phyloP scores from a whole-genome alignment of 2,888 invertebrate species.

The Loripinus fragilis region DNA sequence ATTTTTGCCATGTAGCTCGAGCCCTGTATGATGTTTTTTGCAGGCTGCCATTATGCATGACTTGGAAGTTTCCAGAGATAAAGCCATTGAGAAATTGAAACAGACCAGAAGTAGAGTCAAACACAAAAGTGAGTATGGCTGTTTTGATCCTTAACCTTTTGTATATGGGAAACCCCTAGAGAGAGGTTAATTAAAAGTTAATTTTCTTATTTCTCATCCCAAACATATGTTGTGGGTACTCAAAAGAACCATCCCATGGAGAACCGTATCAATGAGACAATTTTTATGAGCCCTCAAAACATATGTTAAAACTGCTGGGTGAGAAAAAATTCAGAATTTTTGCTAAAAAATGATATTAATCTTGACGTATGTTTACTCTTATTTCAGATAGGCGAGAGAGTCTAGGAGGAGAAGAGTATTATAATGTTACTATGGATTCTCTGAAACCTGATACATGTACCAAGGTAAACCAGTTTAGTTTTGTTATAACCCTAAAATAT shows the following conservation, averaged over 20 bases:
- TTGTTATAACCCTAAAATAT: no score
- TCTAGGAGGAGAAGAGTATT: constrained; percentile 62
- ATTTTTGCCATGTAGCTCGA: no score
- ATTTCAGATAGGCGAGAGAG: constrained; percentile 28
- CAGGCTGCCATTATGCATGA: constrained; percentile 60
- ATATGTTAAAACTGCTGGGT: no score
- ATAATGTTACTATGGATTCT: constrained; percentile 63
- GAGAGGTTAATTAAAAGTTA: no score
- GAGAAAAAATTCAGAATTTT: no score
- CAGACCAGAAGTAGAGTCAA: constrained; percentile 36
- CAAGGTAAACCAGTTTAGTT: constrained; percentile 50
- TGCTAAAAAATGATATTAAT: no score
- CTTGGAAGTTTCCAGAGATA: constrained; percentile 52
- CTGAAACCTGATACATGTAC: constrained; percentile 60
- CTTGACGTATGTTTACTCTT: not conserved
- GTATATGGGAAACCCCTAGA: no score
- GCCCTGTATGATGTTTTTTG: not conserved
- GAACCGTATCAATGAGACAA: no score
- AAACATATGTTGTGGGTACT: no score
- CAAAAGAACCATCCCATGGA: no score
- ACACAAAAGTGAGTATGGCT: constrained; percentile 37
- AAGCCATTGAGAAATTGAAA: constrained; percentile 52
- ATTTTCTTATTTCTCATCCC: no score
- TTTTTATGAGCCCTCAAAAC: no score
- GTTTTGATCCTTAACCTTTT: not conserved